These are phyloP conservation scores for Synergus umbraculus DNA, from an alignment of 2,888 invertebrate species.

Conservation along the genomic window DNA sequence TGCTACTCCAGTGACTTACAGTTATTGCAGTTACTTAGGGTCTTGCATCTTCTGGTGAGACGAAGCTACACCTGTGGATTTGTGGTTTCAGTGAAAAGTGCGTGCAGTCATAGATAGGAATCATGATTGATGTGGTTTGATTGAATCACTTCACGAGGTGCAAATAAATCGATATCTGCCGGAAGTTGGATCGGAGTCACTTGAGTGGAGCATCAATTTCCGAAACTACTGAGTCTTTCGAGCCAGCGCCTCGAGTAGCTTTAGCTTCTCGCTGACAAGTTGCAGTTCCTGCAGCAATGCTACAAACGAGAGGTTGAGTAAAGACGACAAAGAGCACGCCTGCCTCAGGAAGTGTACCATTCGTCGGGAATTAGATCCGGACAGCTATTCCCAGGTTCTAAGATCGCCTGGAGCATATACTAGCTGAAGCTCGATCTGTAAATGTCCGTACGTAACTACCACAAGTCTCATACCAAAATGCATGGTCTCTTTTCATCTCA, in stretches of 20 bases:
- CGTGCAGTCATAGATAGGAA: not conserved
- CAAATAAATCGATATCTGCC: not conserved
- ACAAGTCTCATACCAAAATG: not conserved
- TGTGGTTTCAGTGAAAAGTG: not conserved
- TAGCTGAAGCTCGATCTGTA: slow-evolving; percentile 12
- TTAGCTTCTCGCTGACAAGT: slow-evolving; percentile 3
- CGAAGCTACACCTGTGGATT: not conserved
- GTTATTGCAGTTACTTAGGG: not conserved
- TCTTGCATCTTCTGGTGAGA: not conserved
- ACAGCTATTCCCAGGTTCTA: not conserved
- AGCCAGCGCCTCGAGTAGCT: not conserved
- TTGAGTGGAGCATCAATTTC: not conserved
- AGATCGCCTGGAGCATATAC: slow-evolving; percentile 3
- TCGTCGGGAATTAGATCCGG: not conserved
- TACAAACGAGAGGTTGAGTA: not conserved
- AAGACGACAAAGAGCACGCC: slow-evolving; percentile 2
- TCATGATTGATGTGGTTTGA: not conserved
- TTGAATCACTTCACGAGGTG: not conserved
- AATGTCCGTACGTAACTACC: not conserved
- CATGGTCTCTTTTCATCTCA: not conserved
- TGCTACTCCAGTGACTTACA: too few species aligned
- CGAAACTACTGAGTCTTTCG: not conserved
- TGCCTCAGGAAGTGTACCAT: not conserved
- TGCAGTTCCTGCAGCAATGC: not conserved
- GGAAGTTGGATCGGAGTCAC: not conserved